Evolutionary conservation across 2,797 vertebrate species (phyloP).

Genomic region (Acrossocheilus wenchowensis): DNA sequence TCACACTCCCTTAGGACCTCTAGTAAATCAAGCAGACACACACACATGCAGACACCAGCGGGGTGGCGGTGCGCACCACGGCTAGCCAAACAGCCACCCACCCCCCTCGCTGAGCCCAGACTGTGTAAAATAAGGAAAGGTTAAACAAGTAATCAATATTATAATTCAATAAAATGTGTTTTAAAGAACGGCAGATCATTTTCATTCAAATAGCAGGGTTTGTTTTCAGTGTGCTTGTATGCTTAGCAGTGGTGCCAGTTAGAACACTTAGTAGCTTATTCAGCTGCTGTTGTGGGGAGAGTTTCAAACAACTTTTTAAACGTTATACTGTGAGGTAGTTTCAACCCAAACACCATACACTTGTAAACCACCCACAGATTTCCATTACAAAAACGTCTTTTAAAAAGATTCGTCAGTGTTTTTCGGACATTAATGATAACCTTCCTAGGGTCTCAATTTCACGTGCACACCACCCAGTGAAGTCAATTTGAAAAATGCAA

Average conservation of each 20-base stretch:
- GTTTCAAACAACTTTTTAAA: conserved; percentile 55
- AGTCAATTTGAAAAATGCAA: conserved; percentile 40
- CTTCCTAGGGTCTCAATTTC: conserved; percentile 41
- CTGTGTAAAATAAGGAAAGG: conserved; percentile 58
- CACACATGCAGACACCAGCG: conserved; percentile 57
- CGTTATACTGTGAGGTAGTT: conserved; percentile 48
- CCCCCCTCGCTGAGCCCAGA: conserved; percentile 27
- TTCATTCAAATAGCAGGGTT: conserved; percentile 52
- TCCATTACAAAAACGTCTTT: conserved; percentile 52
- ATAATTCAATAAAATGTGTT: conserved; percentile 58
- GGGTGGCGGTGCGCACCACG: conserved; percentile 54
- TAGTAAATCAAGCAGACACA: conserved; percentile 82
- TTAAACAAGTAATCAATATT: conserved; percentile 62
- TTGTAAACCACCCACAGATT: conserved; percentile 55
- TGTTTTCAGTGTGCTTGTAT: conserved; percentile 51
- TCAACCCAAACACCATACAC: conserved; percentile 48
- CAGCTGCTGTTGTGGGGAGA: conserved; percentile 50
- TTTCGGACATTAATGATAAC: conserved; percentile 53
- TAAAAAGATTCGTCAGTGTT: conserved; percentile 48
- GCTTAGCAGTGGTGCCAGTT: conserved; percentile 42
- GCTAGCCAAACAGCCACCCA: conserved; percentile 58
- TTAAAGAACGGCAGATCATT: conserved; percentile 54
- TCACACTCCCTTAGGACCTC: conserved; percentile 77
- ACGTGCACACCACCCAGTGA: conserved; percentile 19
- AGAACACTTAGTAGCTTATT: conserved; percentile 49